Evolutionary conservation across 2,113 vertebrate species (phyloP).

Genomic region (Genyomyrus donnyi): DNA sequence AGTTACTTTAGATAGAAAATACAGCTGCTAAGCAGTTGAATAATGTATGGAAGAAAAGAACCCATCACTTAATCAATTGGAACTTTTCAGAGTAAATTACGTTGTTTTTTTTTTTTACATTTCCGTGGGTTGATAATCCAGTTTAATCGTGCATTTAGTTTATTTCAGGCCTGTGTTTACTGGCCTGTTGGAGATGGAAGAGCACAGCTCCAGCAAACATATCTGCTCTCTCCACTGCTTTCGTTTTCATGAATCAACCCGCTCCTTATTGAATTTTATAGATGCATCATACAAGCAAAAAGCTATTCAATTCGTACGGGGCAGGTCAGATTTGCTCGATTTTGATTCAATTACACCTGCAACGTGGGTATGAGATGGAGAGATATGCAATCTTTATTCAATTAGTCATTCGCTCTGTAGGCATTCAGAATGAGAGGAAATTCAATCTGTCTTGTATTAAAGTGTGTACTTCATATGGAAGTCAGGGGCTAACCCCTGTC

Average conservation of each 20-base stretch:
- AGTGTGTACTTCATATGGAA: conserved; percentile 34
- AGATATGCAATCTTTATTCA: conserved; percentile 31
- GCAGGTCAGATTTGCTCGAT: conserved; percentile 15
- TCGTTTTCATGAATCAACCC: conserved; percentile 11
- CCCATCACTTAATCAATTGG: neutral
- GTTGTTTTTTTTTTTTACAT: neutral
- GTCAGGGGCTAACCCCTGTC: conserved; percentile 24
- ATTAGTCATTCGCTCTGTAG: conserved; percentile 35
- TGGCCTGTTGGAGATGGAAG: neutral
- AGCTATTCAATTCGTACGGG: conserved; percentile 28
- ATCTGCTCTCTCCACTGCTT: neutral
- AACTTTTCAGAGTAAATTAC: neutral
- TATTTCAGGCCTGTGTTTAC: neutral
- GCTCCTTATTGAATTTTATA: neutral
- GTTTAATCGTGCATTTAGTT: neutral
- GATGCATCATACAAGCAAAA: neutral
- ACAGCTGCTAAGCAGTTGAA: neutral
- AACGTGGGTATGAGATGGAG: conserved; percentile 25
- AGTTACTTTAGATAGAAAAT: neutral
- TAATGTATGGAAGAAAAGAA: neutral
- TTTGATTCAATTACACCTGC: conserved; percentile 34
- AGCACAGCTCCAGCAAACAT: neutral
- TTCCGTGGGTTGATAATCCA: neutral
- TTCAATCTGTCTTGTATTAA: conserved; percentile 34
- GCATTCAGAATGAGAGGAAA: conserved; percentile 21